These are phyloP conservation scores for Sebastes flavidus DNA, from an alignment of 2,797 vertebrate species.

Conservation along the genomic window DNA sequence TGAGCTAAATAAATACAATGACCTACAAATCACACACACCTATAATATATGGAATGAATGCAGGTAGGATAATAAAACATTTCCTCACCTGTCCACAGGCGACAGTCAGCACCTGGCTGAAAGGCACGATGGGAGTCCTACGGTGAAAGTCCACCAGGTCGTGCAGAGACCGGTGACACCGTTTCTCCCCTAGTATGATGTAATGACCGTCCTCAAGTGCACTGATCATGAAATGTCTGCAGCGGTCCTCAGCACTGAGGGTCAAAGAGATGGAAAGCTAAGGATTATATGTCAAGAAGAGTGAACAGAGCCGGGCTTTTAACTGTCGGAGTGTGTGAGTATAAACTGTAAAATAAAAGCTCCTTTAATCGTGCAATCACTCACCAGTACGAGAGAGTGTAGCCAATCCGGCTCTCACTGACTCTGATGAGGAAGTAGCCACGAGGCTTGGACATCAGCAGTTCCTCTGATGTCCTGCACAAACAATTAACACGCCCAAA, in stretches of 20 bases:
- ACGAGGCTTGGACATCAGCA: slow-evolving; percentile 74
- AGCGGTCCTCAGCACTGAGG: slow-evolving; percentile 75
- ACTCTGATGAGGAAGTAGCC: slow-evolving; percentile 89
- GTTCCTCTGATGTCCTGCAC: slow-evolving; percentile 81
- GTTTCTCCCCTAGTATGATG: slow-evolving; percentile 77
- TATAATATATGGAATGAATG: neutral
- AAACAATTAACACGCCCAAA: neutral
- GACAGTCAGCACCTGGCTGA: slow-evolving; percentile 77
- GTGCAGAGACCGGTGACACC: slow-evolving; percentile 74
- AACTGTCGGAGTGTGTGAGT: neutral
- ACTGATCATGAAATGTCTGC: slow-evolving; percentile 88
- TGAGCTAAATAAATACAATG: neutral
- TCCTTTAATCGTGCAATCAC: slow-evolving; percentile 13
- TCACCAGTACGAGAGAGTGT: slow-evolving; percentile 88
- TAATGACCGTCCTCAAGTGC: slow-evolving; percentile 70
- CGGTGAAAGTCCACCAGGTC: slow-evolving; percentile 84
- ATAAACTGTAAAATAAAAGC: neutral
- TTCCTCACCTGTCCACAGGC: slow-evolving; percentile 82
- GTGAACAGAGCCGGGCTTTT: neutral
- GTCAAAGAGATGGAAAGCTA: neutral
- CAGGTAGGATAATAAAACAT: neutral
- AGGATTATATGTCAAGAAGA: neutral
- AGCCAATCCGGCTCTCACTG: slow-evolving; percentile 87
- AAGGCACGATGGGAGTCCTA: slow-evolving; percentile 75
- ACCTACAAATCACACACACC: neutral